These are phyloP conservation scores for Tetheella fluctuosa DNA, from an alignment of 2,888 invertebrate species.

Conservation along the genomic window DNA sequence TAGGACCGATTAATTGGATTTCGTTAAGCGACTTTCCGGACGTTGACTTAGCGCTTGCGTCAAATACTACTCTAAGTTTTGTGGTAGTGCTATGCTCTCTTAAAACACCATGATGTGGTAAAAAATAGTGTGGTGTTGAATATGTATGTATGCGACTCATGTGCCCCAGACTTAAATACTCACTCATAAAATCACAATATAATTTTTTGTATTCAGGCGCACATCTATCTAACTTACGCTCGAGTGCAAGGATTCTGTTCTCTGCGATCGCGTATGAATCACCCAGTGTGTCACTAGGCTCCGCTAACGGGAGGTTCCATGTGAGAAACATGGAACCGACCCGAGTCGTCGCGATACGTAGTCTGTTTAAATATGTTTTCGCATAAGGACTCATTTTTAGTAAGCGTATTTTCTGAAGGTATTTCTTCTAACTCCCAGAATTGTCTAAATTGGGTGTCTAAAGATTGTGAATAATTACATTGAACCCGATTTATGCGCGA, in stretches of 20 bases:
- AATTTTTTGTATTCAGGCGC: constrained; percentile 18
- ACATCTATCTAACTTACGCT: constrained; percentile 23
- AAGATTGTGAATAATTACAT: constrained; percentile 22
- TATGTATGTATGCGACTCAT: constrained; percentile 23
- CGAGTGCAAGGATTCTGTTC: constrained; percentile 24
- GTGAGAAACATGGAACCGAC: constrained; percentile 29
- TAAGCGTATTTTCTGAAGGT: neutral
- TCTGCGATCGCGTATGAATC: constrained; percentile 23
- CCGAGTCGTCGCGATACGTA: constrained; percentile 23
- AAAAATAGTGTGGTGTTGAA: constrained; percentile 21
- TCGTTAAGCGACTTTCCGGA: constrained; percentile 33
- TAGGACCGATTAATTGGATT: constrained; percentile 33
- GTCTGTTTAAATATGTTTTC: constrained; percentile 24
- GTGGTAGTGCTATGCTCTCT: constrained; percentile 7
- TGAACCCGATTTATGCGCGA: constrained; percentile 17
- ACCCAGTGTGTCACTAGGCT: constrained; percentile 25
- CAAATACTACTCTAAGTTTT: constrained; percentile 28
- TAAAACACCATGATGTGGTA: constrained; percentile 28
- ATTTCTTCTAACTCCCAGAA: constrained; percentile 28
- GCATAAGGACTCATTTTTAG: constrained; percentile 14
- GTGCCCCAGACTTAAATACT: constrained; percentile 19
- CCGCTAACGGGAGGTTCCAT: constrained; percentile 26
- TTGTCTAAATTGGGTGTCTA: constrained; percentile 18
- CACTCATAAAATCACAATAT: constrained; percentile 19
- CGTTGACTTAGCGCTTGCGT: constrained; percentile 23